Base-by-base conservation (phyloP, 2,797 vertebrate genomes). In the Protosalanx chinensis region DNA sequence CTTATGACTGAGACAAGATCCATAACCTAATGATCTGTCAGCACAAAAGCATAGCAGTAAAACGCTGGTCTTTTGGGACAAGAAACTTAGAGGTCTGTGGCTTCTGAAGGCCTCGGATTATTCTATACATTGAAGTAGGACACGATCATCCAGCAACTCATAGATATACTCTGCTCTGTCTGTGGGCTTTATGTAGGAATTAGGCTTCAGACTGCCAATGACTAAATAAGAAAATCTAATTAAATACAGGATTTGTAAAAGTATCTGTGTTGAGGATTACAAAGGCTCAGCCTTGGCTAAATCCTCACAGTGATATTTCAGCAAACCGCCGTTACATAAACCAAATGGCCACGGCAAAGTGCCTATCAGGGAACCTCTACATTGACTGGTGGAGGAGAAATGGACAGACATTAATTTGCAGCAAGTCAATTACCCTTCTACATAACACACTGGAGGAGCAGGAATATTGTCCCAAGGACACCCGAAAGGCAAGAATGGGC, bases 191-290 rank as follows among this genome's bases (percentile, higher is more conserved):
- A 82, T 82, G 84, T 69, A 72, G 82, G 88, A 91, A 88, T 89
- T 87, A 91, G 84, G 81, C 82, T 83, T 82, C 79, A 82, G 77
- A 82, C 81, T 84, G 82, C 85, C 87, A 88, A 89, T 81, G 78
- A 84, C 85, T 88, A 87, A 88, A 89, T 83, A 81, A 76, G 81
- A 77, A 89, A 91, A 90, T 90, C 85, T 88, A 90, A 91, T 91
- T 91, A 92, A 92, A 91, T 88, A 86, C 78, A 86, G 88, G 89
- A 91, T 90, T 91, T 91, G 86, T 85, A 88, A 88, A 90, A 90
- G 90, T 89, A 90, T 90, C 88, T 84, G 81, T 80, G 84, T 79
- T 60, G 83, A 84, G 89, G 91, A 91, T 92, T 92, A 91, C 84
- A 87, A 86, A 84, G 88, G 85, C 87, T 91, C 81, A 90, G 84